Conservation (phyloP, 2,797 vertebrate genomes). For the Echeneis naucrates region DNA sequence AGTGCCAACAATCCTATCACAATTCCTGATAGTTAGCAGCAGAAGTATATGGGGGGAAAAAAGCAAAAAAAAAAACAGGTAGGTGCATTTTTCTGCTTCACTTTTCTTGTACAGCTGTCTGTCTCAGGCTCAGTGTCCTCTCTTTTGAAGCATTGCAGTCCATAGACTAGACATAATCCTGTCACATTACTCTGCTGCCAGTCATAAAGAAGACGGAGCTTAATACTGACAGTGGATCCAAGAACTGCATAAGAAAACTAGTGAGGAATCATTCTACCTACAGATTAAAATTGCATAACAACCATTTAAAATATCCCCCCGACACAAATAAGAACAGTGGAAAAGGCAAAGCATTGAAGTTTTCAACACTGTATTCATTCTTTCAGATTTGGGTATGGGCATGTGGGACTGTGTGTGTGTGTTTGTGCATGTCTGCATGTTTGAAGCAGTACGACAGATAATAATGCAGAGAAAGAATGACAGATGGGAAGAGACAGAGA, state of each 20-base stretch:
- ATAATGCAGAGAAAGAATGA: conserved; percentile 68
- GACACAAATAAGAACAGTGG: conserved; percentile 13
- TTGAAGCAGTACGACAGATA: conserved; percentile 38
- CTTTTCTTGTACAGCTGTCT: conserved; percentile 21
- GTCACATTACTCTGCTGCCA: conserved; percentile 51
- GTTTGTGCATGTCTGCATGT: conserved; percentile 13
- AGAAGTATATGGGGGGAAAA: conserved; percentile 1
- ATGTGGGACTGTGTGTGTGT: conserved; percentile 16
- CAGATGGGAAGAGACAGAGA: conserved; percentile 75
- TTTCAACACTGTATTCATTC: conserved; percentile 52
- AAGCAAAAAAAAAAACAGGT: conserved; percentile 6
- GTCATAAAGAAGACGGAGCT: conserved; percentile 32
- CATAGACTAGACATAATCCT: conserved; percentile 56
- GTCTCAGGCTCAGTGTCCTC: conserved; percentile 6
- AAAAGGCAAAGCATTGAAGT: conserved; percentile 28
- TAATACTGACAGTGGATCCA: conserved; percentile 46
- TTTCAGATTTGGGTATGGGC: conserved; percentile 38
- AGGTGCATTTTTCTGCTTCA: background rate
- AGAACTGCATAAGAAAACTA: conserved; percentile 33
- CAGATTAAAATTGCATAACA: conserved; percentile 65
- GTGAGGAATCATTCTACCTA: conserved; percentile 31
- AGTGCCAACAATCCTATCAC: conserved; percentile 16
- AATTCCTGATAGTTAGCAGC: conserved; percentile 25
- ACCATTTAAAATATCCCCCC: conserved; percentile 39
- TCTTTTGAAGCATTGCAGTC: conserved; percentile 25